Conservation (phyloP, 2,113 vertebrate species). For the Xenus cinereus region DNA sequence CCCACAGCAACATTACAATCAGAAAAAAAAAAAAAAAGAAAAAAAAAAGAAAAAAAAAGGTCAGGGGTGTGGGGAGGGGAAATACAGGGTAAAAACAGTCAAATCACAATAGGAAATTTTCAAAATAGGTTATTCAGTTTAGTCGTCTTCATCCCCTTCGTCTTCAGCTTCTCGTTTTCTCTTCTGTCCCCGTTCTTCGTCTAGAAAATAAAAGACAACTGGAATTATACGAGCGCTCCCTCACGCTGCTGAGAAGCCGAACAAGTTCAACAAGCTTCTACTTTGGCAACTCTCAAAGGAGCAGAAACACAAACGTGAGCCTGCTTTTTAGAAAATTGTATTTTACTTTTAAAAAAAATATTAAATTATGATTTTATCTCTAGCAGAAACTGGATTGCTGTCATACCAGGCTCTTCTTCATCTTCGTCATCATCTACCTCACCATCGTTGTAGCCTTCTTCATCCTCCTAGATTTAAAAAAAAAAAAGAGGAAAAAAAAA, state of each 20-base stretch:
- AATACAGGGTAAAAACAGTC: constrained; percentile 89
- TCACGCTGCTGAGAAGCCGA: neutral
- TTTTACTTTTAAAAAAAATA: neutral
- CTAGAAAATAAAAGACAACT: constrained; percentile 54
- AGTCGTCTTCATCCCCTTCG: constrained; percentile 93
- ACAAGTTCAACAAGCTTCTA: neutral
- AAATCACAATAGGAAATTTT: constrained; percentile 86
- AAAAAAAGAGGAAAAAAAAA: neutral
- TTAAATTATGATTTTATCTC: neutral
- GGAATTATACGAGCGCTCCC: neutral
- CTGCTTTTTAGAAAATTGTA: neutral
- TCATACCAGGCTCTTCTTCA: constrained; percentile 79
- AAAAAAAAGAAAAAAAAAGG: neutral
- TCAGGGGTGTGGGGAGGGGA: constrained; percentile 55
- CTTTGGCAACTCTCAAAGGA: neutral
- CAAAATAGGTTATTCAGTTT: constrained; percentile 76
- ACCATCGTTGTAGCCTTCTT: constrained; percentile 85
- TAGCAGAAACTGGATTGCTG: neutral
- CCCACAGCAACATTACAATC: constrained; percentile 89
- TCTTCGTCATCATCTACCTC: constrained; percentile 87
- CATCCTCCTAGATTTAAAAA: constrained; percentile 79
- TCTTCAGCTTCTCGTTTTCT: constrained; percentile 96
- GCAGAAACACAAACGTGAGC: neutral
- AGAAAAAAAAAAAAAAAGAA: neutral
- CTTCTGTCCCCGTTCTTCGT: constrained; percentile 89